Percentiles rank a stretch among this genome's conserved stretches.
Conservation (phyloP, 2,113 vertebrate genomes). For the Bombycilla garrulus region DNA sequence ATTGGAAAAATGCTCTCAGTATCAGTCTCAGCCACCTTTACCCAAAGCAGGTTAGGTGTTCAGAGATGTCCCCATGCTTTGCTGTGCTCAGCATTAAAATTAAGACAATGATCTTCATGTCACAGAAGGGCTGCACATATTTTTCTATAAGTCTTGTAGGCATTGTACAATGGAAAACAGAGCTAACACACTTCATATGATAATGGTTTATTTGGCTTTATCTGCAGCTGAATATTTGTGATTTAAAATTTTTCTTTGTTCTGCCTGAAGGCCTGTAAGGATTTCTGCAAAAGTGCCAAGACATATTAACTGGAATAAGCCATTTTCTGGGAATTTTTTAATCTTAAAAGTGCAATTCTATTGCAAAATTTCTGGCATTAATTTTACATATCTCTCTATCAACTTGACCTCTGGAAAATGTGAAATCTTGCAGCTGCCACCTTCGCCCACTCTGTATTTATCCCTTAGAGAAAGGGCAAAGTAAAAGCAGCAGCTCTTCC, state of each 20-base stretch:
- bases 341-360: not conserved
- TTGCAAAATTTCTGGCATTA: not conserved
- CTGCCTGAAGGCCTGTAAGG: not conserved
- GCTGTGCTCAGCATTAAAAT: not conserved
- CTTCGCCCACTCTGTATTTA: fast-evolving
- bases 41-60: not conserved
- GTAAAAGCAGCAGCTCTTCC: not conserved
- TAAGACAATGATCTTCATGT: not conserved
- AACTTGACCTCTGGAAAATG: not conserved
- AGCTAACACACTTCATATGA: not conserved
- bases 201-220: not conserved
- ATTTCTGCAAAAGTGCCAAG: not conserved
- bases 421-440: not conserved
- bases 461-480: not conserved
- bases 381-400: not conserved
- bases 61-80: fast-evolving
- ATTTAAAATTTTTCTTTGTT: not conserved
- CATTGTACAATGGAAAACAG: not conserved
- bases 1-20: not conserved
- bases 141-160: not conserved
- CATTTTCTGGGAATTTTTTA: not conserved
- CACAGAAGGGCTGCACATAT: not conserved
- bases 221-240: not conserved
- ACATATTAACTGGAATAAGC: not conserved
- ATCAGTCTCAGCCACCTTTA: not conserved